phyloP scores from a whole-genome alignment of 2,113 vertebrate genomes.

The Sander lucioperca region DNA sequence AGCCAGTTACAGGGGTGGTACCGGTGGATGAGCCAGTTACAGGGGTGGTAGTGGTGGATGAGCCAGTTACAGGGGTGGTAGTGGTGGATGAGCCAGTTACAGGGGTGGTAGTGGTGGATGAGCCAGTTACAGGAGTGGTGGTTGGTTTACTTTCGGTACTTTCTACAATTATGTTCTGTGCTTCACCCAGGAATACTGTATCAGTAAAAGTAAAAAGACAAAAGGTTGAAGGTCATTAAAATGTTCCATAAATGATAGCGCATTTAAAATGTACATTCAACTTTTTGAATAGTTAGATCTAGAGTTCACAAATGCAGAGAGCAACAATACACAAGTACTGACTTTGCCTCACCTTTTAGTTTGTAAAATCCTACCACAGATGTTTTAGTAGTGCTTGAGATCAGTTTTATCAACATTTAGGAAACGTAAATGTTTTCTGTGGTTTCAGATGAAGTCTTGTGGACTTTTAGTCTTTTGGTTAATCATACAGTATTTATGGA shows the following conservation, averaged over 20 bases:
- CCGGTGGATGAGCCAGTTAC: too few relatives aligned
- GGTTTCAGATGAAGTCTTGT: too few relatives aligned
- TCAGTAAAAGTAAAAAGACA: conserved; percentile 17
- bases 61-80: too few relatives aligned
- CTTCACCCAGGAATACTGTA: conserved; percentile 24
- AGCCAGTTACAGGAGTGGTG: too few relatives aligned
- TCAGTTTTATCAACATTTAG: background rate
- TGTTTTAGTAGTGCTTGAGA: background rate
- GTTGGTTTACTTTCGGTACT: too few relatives aligned
- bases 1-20: too few relatives aligned
- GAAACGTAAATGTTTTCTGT: background rate
- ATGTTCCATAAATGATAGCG: background rate
- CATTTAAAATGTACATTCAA: background rate
- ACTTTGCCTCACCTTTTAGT: background rate
- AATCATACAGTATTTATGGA: background rate
- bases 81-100: too few relatives aligned
- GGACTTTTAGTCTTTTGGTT: background rate
- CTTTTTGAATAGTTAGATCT: background rate
- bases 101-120: too few relatives aligned
- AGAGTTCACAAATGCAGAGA: background rate
- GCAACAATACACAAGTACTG: background rate
- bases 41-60: too few relatives aligned
- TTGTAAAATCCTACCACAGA: background rate
- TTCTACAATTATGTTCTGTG: too few relatives aligned
- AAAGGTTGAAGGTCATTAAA: background rate